Conservation (phyloP, 2,797 vertebrate species). For the Cirrhinus molitorella region DNA sequence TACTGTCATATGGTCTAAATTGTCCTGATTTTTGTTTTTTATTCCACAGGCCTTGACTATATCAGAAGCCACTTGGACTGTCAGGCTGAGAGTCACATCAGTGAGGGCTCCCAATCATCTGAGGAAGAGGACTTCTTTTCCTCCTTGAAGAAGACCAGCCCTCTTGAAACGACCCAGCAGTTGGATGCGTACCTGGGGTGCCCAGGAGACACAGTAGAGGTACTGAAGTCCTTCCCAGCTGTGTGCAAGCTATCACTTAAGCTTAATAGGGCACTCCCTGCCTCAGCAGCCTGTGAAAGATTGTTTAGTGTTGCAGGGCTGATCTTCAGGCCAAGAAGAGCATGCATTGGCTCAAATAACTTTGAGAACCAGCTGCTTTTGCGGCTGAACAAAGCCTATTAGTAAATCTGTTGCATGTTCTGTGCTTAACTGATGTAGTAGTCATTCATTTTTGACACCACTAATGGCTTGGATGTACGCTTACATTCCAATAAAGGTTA, state of each 20-base stretch:
- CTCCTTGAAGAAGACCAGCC: constrained; percentile 44
- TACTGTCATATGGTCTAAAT: constrained; percentile 25
- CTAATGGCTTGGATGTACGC: too few relatives aligned
- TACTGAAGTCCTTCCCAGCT: constrained; percentile 47
- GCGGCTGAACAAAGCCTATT: constrained; percentile 30
- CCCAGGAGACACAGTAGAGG: constrained; percentile 45
- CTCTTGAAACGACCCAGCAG: constrained; percentile 41
- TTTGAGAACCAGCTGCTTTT: too few relatives aligned
- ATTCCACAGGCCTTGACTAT: constrained; percentile 47
- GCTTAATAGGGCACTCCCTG: constrained; percentile 42
- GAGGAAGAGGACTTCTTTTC: constrained; percentile 54
- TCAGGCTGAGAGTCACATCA: constrained; percentile 5
- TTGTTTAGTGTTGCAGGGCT: too few relatives aligned
- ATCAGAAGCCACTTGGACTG: constrained; percentile 43
- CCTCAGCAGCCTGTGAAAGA: too few relatives aligned
- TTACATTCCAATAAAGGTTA: too few relatives aligned
- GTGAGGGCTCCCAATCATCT: constrained; percentile 40
- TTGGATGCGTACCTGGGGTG: constrained; percentile 43
- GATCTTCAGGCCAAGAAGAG: too few relatives aligned
- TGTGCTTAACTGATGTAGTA: constrained; percentile 44
- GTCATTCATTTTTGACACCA: too few relatives aligned
- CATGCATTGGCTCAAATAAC: too few relatives aligned
- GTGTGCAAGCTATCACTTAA: constrained; percentile 43
- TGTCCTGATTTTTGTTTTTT: constrained; percentile 14
- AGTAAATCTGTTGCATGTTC: constrained; percentile 15